Conservation (phyloP, 2,888 invertebrate genomes). For the Scaptomyza polygonia region DNA sequence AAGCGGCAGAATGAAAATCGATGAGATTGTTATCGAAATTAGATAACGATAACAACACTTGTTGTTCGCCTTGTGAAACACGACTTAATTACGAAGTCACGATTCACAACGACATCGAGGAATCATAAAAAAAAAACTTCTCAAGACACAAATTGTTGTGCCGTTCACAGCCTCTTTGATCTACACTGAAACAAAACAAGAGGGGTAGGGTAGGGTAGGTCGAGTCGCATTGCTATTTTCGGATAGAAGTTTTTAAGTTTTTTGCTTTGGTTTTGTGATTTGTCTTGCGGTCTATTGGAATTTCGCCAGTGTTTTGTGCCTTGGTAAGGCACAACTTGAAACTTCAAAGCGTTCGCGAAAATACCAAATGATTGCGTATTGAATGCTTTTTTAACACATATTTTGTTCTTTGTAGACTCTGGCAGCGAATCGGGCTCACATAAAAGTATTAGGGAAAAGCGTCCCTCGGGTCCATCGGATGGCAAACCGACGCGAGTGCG, state of each 20-base stretch:
- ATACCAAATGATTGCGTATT: conserved; percentile 50
- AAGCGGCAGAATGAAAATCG: conserved; percentile 46
- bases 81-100: conserved; percentile 81
- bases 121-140: background rate
- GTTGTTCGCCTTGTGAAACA: conserved; percentile 83
- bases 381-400: conserved; percentile 17
- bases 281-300: conserved; percentile 40
- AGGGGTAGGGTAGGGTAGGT: background rate
- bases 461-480: conserved; percentile 86
- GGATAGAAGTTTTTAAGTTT: conserved; percentile 27
- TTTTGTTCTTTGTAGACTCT: conserved; percentile 88
- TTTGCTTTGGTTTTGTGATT: background rate
- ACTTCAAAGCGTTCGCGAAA: conserved; percentile 64
- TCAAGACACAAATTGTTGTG: conserved; percentile 7
- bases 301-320: conserved; percentile 29
- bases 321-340: conserved; percentile 23
- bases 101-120: background rate
- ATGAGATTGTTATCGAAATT: conserved; percentile 69
- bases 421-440: conserved; percentile 95
- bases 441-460: conserved; percentile 88
- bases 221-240: conserved; percentile 53
- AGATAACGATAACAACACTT: conserved; percentile 80
- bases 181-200: conserved; percentile 21
- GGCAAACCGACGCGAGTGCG: conserved; percentile 99
- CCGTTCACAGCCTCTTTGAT: conserved; percentile 49